Conservation (phyloP, 2,797 vertebrate species). For the Microcaecilia unicolor region DNA sequence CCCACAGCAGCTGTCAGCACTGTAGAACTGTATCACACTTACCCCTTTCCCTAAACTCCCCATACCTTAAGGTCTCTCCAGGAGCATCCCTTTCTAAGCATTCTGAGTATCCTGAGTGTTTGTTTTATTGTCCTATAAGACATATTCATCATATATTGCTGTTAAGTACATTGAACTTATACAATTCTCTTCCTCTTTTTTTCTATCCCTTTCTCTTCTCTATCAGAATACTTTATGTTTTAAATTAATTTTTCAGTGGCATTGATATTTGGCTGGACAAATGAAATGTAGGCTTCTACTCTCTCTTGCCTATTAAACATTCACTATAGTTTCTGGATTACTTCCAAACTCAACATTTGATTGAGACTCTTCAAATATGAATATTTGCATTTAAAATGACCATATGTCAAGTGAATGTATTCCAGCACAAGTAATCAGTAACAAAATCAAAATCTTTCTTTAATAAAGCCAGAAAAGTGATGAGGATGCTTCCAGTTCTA, state of each 20-base stretch:
- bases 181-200: neutral
- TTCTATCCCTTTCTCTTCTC: conserved; percentile 2
- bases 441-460: conserved; percentile 7
- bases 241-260: conserved; percentile 16
- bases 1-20: too few relatives aligned
- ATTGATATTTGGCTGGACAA: conserved; percentile 15
- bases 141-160: conserved; percentile 9
- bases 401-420: conserved; percentile 10
- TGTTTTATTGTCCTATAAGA: conserved; percentile 1
- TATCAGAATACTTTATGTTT: conserved; percentile 2
- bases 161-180: neutral
- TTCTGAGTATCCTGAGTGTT: too few relatives aligned
- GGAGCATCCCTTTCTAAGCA: too few relatives aligned
- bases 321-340: conserved; percentile 4
- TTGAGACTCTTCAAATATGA: conserved; percentile 14
- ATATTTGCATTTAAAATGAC: conserved; percentile 29
- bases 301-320: conserved; percentile 15
- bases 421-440: conserved; percentile 17
- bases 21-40: too few relatives aligned
- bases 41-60: too few relatives aligned
- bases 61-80: too few relatives aligned
- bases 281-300: conserved; percentile 13
- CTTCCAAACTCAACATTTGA: conserved; percentile 8
- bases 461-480: conserved; percentile 2
- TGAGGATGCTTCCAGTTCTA: neutral